These are phyloP conservation scores for Andinoacara biseriatus DNA, from an alignment of 2,113 vertebrate species.

Conservation along the genomic window DNA sequence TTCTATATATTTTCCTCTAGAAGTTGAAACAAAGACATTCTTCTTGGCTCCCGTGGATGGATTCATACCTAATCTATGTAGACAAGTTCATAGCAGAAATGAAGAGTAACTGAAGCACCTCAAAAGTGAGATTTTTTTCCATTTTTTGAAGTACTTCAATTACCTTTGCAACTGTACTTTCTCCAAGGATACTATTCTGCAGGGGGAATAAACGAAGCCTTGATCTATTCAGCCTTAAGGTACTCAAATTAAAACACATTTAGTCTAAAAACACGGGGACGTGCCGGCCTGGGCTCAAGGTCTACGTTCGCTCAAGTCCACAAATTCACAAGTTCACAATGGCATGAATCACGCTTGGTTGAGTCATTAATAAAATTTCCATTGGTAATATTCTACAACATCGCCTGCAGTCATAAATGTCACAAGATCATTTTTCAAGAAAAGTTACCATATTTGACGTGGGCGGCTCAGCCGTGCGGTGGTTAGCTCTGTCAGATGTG, in stretches of 20 bases:
- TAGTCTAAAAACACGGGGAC: background rate
- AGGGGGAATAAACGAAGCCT: background rate
- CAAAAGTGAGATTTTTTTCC: background rate
- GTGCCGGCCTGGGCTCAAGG: background rate
- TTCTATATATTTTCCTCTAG: background rate
- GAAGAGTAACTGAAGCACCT: background rate
- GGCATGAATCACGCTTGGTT: background rate
- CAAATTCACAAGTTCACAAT: background rate
- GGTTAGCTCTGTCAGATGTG: background rate
- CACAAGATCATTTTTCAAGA: background rate
- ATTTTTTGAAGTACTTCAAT: background rate
- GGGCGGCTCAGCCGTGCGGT: background rate
- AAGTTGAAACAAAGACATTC: background rate
- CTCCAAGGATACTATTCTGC: background rate
- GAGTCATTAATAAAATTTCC: background rate
- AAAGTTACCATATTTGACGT: background rate
- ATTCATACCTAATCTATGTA: conserved; percentile 2
- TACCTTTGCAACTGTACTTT: background rate
- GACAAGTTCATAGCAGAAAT: background rate
- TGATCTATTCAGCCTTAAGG: conserved; percentile 1
- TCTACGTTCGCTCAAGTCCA: background rate
- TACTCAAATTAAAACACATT: background rate
- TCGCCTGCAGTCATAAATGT: background rate
- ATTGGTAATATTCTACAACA: background rate
- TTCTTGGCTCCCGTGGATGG: background rate